Conservation (phyloP, 2,797 vertebrate genomes). For the Anguilla marmorata region DNA sequence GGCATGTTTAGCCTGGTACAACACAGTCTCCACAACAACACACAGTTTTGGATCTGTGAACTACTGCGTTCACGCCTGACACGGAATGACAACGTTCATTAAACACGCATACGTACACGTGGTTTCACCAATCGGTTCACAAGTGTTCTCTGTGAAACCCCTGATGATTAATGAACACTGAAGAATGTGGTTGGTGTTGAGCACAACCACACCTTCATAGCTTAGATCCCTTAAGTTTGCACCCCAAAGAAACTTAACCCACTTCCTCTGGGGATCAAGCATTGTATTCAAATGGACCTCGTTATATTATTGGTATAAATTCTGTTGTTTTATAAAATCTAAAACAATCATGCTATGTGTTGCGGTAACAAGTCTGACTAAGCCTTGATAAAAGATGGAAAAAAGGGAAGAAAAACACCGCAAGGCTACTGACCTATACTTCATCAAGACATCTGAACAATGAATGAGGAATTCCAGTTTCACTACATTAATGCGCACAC, state of each 20-base stretch:
- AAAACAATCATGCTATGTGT: background rate
- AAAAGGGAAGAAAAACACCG: background rate
- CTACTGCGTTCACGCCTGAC: slow-evolving; percentile 15
- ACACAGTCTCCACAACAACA: slow-evolving; percentile 23
- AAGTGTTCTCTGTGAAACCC: background rate
- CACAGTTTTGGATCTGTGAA: slow-evolving; percentile 7
- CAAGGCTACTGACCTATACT: background rate
- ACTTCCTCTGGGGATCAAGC: background rate
- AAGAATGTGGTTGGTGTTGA: background rate
- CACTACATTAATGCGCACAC: background rate
- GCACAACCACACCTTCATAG: background rate
- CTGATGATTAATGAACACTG: background rate
- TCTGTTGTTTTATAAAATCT: background rate
- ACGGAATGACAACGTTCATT: slow-evolving; percentile 26
- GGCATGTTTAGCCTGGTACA: slow-evolving; percentile 5
- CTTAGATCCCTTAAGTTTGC: background rate
- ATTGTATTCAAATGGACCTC: background rate
- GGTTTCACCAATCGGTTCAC: background rate
- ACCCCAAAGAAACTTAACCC: background rate
- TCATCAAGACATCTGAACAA: background rate
- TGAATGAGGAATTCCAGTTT: background rate
- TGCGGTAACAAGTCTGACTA: background rate
- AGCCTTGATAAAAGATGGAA: background rate
- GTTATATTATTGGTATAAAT: background rate
- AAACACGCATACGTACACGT: slow-evolving; percentile 23